phyloP scores from a whole-genome alignment of 2,113 vertebrate genomes.

The Ailurus styani region DNA sequence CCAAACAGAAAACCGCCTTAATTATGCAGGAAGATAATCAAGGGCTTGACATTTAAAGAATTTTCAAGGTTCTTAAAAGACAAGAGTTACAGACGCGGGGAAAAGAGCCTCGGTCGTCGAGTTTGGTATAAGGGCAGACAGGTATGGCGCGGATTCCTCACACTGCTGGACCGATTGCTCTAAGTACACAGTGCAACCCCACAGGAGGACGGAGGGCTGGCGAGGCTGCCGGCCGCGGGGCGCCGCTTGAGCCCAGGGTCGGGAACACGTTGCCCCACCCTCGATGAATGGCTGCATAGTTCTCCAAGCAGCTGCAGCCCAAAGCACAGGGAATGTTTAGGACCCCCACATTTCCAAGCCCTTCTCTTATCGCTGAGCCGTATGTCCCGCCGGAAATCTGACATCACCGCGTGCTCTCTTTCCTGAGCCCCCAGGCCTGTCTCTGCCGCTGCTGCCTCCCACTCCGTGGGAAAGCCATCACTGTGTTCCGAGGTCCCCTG shows the following conservation, averaged over 20 bases:
- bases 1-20: background rate
- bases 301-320: background rate
- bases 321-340: background rate
- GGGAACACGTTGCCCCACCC: background rate
- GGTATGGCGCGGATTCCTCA: accelerated
- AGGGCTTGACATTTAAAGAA: background rate
- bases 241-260: background rate
- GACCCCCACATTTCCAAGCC: background rate
- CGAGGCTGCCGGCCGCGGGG: accelerated
- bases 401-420: accelerated
- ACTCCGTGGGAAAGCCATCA: accelerated
- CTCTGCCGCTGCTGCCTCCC: accelerated
- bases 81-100: background rate
- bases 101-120: background rate
- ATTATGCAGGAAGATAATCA: background rate
- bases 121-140: background rate
- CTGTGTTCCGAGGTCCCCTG: accelerated
- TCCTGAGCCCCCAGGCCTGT: background rate
- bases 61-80: background rate
- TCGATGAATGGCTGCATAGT: background rate
- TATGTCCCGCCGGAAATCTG: accelerated
- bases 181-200: accelerated
- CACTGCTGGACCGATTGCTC: background rate
- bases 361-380: background rate
- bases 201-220: accelerated